Evolutionary conservation across 2,888 invertebrate species (phyloP), one percentile per base, ranked within the genome.

Genomic region (Acleris sparsana): DNA sequence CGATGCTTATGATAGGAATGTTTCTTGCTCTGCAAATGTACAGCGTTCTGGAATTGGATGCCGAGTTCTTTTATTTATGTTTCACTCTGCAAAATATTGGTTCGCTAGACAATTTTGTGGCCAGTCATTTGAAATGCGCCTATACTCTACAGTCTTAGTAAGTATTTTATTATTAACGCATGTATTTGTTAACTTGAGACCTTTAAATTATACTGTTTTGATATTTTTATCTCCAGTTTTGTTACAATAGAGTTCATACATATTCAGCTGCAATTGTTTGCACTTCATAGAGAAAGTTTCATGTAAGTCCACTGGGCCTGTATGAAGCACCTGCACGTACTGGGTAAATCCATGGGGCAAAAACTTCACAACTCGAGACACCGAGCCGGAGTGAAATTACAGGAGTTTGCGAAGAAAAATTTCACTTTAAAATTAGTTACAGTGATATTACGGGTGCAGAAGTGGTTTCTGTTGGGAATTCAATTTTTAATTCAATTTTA

Each of bases 401-500:
- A 61, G 55, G 66, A 66, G 66, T 57, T 61, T 33, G 52, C 22
- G 39, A 46, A 62, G 62, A 66, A 66, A 66, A 66, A 62, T 57
- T 65, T 62, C 61, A 66, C 66, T 66, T 66, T 66, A 66, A 65
- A 62, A 66, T 66, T 66, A 66, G 66, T 66, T 66, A 66, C 65
- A 56, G 17, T 65, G 49, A 61, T 65, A 65, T 65, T 61, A 65
- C 65, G 22, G 60, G 44, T 65, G 60, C 60, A 65, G 65, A 29
- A 51, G 44, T 65, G 49, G 65, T 33, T 46, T 16, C 55, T 49
- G 20, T 65, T 51, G 60, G 33, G 60, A 33, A 61, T 65, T 65
- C 65, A 55, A 65, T 65, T 59, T 65, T 51, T 56, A 65, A 25
- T 25, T 25, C 25, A 1, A 6, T 25, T 25, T 25, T 25, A 25